Conservation (phyloP, 2,113 vertebrate species). For the Spermophilus dauricus region DNA sequence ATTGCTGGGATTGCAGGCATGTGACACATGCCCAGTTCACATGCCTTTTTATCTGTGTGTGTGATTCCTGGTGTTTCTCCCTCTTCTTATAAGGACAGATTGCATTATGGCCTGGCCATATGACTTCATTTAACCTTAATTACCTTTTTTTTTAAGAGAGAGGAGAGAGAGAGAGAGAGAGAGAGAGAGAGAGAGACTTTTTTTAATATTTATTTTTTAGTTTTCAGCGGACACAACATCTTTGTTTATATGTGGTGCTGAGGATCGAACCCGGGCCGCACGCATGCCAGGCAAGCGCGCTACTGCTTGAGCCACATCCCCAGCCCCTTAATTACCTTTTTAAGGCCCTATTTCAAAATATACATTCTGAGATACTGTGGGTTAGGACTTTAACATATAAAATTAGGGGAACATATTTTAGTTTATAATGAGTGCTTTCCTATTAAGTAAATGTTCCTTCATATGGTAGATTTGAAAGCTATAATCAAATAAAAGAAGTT, state of each 20-base stretch:
- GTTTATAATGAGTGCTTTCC: neutral
- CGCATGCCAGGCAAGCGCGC: too few species aligned
- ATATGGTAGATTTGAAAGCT: neutral
- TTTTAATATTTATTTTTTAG: too few species aligned
- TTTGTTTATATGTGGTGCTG: too few species aligned
- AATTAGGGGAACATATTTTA: neutral
- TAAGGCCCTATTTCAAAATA: neutral
- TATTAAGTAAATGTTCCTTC: slow-evolving; percentile 30
- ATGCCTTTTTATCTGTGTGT: slow-evolving; percentile 8
- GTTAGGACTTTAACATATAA: neutral
- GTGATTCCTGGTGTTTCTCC: neutral
- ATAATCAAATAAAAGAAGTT: neutral
- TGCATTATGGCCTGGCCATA: neutral
- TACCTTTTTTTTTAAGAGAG: neutral
- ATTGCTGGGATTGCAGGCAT: too few species aligned
- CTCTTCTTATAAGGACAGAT: neutral
- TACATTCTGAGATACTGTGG: neutral
- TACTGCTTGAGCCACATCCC: too few species aligned
- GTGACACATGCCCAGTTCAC: neutral
- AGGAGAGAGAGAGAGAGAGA: too few species aligned
- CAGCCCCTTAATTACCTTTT: neutral
- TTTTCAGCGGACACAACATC: too few species aligned
- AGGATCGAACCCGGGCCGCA: too few species aligned
- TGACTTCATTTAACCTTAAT: neutral
- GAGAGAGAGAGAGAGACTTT: too few species aligned